phyloP scores from a whole-genome alignment of 2,797 vertebrate species.

The Tauraco hartlaubi region DNA sequence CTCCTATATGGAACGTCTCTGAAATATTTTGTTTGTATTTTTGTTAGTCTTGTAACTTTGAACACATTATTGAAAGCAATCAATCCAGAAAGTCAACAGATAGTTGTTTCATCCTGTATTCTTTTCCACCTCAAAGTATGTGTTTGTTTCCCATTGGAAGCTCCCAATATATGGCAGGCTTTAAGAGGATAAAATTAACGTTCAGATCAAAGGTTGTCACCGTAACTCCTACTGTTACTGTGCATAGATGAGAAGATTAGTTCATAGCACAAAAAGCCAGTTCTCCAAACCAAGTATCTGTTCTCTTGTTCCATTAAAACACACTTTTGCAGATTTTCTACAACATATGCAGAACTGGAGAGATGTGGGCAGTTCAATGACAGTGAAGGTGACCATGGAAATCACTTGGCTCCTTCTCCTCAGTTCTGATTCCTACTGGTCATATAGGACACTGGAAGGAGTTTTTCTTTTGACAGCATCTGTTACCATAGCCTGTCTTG shows the following conservation, averaged over 20 bases:
- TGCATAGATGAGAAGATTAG: not conserved
- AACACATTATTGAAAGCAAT: not conserved
- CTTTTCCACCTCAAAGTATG: not conserved
- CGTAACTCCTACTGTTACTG: not conserved
- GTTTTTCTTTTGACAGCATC: not conserved
- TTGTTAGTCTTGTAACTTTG: not conserved
- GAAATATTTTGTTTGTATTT: not conserved
- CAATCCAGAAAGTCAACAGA: not conserved
- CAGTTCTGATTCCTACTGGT: not conserved
- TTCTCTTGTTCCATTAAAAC: not conserved
- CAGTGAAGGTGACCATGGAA: not conserved
- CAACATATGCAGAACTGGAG: not conserved
- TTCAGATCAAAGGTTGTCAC: not conserved
- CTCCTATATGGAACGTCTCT: not conserved
- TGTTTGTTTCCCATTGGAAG: not conserved
- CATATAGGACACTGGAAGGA: not conserved
- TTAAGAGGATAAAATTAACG: not conserved
- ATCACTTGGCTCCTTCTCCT: not conserved
- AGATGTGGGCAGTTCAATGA: not conserved
- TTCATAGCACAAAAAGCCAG: not conserved
- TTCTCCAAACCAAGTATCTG: not conserved
- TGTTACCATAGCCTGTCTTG: not conserved
- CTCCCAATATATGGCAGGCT: not conserved
- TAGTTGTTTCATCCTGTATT: not conserved
- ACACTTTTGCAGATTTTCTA: not conserved